Evolutionary conservation across 2,797 vertebrate genomes (phyloP).

Genomic region (Gorsachius magnificus): DNA sequence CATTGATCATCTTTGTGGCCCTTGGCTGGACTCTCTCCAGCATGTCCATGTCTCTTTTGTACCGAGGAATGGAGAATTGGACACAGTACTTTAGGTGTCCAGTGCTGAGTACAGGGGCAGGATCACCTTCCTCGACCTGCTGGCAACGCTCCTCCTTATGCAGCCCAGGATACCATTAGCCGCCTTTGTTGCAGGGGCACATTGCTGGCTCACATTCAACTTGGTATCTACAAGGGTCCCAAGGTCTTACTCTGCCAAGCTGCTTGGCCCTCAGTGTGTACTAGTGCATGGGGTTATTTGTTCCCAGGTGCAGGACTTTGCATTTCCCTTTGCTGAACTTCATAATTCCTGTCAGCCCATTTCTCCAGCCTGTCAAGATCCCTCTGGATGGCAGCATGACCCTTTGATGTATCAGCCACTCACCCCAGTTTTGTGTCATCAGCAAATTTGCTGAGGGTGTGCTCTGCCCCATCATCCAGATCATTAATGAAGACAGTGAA

Average conservation of each 20-base stretch:
- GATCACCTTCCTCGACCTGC: too few species aligned
- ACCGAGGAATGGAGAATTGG: too few species aligned
- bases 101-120: too few species aligned
- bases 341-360: background rate
- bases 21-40: too few species aligned
- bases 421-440: background rate
- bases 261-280: background rate
- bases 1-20: background rate
- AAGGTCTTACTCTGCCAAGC: background rate
- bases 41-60: too few species aligned
- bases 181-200: background rate
- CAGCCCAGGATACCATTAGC: background rate
- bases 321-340: background rate
- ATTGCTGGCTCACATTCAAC: background rate
- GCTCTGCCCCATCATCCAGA: background rate
- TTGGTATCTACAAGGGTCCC: too few species aligned
- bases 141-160: background rate
- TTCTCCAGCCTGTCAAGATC: background rate
- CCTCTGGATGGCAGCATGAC: background rate
- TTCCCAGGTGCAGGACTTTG: background rate
- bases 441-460: background rate
- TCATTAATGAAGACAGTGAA: background rate
- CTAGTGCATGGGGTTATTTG: background rate
- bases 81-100: too few species aligned
- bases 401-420: background rate